Conservation (phyloP, 2,888 invertebrate genomes). For the Drosophila emarginata region DNA sequence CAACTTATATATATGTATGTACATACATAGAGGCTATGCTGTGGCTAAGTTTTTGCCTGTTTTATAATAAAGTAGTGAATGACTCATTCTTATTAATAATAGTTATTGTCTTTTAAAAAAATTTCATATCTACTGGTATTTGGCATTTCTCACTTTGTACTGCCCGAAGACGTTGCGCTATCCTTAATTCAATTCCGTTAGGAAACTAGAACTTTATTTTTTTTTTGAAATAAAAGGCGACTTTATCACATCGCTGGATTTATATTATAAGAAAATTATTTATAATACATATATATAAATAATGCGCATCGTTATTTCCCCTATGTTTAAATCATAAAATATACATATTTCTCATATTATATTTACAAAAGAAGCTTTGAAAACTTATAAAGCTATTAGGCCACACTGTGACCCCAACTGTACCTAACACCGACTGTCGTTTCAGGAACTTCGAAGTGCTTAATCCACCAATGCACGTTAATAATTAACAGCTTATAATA, state of each 20-base stretch:
- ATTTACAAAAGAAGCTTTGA: slow-evolving; percentile 40
- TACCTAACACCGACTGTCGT: slow-evolving; percentile 12
- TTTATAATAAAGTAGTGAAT: background rate
- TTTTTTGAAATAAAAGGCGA: slow-evolving; percentile 40
- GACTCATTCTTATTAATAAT: slow-evolving; percentile 8
- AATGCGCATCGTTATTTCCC: slow-evolving; percentile 34
- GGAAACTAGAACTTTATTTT: slow-evolving; percentile 8
- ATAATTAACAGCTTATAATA: slow-evolving; percentile 29
- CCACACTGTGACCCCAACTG: slow-evolving; percentile 25
- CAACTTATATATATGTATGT: slow-evolving; percentile 1
- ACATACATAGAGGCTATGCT: slow-evolving; percentile 1
- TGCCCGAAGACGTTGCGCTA: slow-evolving; percentile 34
- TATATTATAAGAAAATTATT: slow-evolving; percentile 28
- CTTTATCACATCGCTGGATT: slow-evolving; percentile 70
- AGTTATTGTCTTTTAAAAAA: slow-evolving; percentile 60
- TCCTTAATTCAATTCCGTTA: background rate
- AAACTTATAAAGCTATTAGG: slow-evolving; percentile 61
- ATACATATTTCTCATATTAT: slow-evolving; percentile 6
- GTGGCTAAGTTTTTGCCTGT: too few relatives aligned
- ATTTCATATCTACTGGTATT: slow-evolving; percentile 37
- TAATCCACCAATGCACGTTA: slow-evolving; percentile 14
- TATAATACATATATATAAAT: too few relatives aligned
- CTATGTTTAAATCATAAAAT: slow-evolving; percentile 13
- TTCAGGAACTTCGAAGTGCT: slow-evolving; percentile 25
- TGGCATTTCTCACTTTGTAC: slow-evolving; percentile 19